Conservation (phyloP, 92 coral and sea anemone genomes). For the Isaurus tuberculatus region DNA sequence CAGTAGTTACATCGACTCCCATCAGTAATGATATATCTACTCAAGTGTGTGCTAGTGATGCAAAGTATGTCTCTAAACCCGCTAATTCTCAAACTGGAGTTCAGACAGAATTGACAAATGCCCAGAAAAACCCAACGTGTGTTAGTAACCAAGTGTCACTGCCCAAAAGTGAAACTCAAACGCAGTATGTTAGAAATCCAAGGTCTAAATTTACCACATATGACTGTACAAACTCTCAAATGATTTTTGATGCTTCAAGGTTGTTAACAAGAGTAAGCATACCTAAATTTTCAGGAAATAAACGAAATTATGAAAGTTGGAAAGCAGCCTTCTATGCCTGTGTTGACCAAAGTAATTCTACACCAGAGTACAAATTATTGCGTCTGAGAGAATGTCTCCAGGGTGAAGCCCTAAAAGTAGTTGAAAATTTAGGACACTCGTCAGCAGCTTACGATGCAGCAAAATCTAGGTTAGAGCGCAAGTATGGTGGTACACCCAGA, state of each 20-base stretch:
- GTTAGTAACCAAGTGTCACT: neutral
- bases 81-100: neutral
- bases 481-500: slow-evolving; percentile 67
- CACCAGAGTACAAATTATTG: slow-evolving; percentile 67
- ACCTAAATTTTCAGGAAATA: slow-evolving; percentile 17
- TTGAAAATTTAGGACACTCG: slow-evolving; percentile 69
- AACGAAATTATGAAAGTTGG: slow-evolving; percentile 46
- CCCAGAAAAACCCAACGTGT: neutral
- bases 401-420: slow-evolving; percentile 69
- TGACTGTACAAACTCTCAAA: neutral
- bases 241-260: neutral
- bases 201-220: neutral
- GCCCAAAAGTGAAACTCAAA: neutral
- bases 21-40: neutral
- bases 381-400: slow-evolving; percentile 58
- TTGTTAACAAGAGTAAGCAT: slow-evolving; percentile 1
- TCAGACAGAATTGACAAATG: neutral
- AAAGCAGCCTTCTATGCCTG: slow-evolving; percentile 64
- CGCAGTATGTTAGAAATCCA: neutral
- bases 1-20: neutral
- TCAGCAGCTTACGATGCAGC: slow-evolving; percentile 69
- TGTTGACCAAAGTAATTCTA: slow-evolving; percentile 56
- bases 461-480: slow-evolving; percentile 62
- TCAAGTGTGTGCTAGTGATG: neutral
- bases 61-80: neutral